Evolutionary conservation across 2,113 vertebrate species (phyloP).

Genomic region (Ardeotis arabs): DNA sequence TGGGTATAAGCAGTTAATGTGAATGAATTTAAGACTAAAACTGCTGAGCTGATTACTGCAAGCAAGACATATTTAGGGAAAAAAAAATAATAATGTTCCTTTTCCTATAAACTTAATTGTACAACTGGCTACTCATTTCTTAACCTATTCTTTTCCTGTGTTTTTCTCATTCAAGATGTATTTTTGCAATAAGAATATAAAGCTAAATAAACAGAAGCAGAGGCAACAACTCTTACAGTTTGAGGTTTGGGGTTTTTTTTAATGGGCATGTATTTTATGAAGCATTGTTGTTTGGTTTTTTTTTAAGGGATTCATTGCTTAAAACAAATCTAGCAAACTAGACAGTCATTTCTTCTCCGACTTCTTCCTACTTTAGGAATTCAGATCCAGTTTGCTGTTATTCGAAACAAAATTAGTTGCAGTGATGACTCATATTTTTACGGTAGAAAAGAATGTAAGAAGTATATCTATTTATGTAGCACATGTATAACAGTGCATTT

Average conservation of each 20-base stretch:
- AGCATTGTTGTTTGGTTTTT: neutral
- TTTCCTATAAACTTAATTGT: neutral
- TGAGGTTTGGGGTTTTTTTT: neutral
- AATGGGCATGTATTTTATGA: neutral
- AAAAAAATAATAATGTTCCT: neutral
- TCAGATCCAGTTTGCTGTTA: neutral
- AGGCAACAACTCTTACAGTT: neutral
- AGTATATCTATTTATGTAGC: neutral
- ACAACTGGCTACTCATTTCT: neutral
- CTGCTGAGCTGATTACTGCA: neutral
- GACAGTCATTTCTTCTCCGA: neutral
- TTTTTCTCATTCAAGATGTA: neutral
- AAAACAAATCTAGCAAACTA: neutral
- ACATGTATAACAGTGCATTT: neutral
- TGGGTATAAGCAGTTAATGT: neutral
- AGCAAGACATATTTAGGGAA: neutral
- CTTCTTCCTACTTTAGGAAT: neutral
- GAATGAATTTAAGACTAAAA: neutral
- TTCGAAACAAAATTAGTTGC: constrained; percentile 28
- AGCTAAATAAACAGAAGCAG: neutral
- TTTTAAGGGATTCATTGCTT: neutral
- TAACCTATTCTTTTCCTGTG: neutral
- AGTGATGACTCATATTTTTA: constrained; percentile 32
- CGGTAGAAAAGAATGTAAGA: neutral
- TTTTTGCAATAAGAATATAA: neutral